Evolutionary conservation across 2,113 vertebrate genomes (phyloP).

Genomic region (Anseranas semipalmata): DNA sequence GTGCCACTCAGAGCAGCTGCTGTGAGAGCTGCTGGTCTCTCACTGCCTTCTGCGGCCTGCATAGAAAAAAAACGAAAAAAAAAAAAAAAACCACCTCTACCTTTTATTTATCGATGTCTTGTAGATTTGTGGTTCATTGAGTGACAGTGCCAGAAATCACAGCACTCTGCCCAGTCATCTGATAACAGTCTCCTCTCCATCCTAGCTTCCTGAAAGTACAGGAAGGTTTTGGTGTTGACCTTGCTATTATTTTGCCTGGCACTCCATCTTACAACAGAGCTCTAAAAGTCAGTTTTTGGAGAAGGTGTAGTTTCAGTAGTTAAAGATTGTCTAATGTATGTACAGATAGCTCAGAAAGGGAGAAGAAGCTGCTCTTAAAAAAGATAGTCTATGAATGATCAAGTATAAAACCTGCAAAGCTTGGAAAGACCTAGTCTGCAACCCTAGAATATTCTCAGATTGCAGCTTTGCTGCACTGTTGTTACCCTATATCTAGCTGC

Average conservation of each 20-base stretch:
- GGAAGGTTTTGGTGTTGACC: not conserved
- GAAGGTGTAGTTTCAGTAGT: not conserved
- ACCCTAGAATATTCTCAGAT: not conserved
- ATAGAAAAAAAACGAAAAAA: not conserved
- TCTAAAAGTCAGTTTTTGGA: not conserved
- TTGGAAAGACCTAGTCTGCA: not conserved
- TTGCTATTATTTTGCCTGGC: not conserved
- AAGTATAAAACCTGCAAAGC: not conserved
- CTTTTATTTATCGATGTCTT: not conserved
- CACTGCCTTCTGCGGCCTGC: not conserved
- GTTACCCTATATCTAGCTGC: not conserved
- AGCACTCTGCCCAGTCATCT: not conserved
- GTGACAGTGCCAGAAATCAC: not conserved
- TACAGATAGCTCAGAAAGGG: not conserved
- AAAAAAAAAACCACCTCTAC: not conserved
- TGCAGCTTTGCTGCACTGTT: not conserved
- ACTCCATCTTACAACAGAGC: not conserved
- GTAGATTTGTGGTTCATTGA: not conserved
- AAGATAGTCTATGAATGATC: not conserved
- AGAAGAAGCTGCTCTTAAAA: not conserved
- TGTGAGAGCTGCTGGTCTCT: not conserved
- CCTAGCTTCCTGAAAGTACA: not conserved
- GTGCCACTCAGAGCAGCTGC: not conserved
- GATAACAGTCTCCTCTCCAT: not conserved
- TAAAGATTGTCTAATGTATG: not conserved